Conservation (phyloP, 2,888 invertebrate species). For the Drymonia ruficornis region DNA sequence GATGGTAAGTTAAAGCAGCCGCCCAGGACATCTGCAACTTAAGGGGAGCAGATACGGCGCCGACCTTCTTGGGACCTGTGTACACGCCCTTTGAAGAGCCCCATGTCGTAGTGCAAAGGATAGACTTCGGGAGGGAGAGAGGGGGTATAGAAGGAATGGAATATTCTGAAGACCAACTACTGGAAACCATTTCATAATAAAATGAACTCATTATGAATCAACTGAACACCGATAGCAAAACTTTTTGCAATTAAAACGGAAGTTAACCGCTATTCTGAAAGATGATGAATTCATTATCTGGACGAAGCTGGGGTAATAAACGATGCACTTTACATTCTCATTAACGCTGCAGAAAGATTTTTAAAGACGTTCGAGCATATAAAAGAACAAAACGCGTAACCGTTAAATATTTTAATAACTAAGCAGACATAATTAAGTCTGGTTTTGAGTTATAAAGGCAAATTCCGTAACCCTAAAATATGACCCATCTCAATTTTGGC, state of each 20-base stretch:
- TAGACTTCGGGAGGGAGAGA: too few relatives aligned
- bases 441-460: conserved; percentile 40
- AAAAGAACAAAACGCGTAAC: conserved; percentile 24
- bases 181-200: too few relatives aligned
- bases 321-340: conserved; percentile 32
- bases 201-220: too few relatives aligned
- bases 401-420: conserved; percentile 46
- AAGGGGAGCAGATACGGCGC: too few relatives aligned
- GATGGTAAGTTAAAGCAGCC: too few relatives aligned
- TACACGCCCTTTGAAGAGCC: too few relatives aligned
- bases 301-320: conserved; percentile 19
- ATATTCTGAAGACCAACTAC: too few relatives aligned
- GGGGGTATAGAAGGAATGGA: too few relatives aligned
- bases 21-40: too few relatives aligned
- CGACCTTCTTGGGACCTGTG: too few relatives aligned
- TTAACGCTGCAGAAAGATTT: conserved; percentile 33
- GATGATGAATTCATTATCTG: conserved; percentile 12
- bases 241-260: not conserved
- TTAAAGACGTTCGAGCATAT: conserved; percentile 23
- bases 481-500: not conserved
- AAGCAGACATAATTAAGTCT: conserved; percentile 34
- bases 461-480: conserved; percentile 30
- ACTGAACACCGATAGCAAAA: not conserved
- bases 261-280: conserved; percentile 3
- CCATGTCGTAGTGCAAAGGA: too few relatives aligned